Conservation (phyloP, 2,888 invertebrate species). For the Spodoptera exigua region DNA sequence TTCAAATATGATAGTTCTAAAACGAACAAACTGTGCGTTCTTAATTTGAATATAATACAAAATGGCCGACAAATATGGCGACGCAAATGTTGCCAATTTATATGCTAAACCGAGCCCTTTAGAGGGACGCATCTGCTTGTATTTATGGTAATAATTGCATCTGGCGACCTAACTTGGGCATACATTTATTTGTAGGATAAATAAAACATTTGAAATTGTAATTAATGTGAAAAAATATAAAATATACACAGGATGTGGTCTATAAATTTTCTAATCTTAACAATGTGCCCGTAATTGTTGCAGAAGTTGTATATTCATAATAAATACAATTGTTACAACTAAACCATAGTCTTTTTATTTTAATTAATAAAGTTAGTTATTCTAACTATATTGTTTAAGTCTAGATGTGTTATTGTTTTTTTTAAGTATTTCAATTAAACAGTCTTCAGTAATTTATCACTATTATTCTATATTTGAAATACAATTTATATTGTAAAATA, state of each 20-base stretch:
- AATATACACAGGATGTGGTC: constrained; percentile 37
- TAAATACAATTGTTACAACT: too few species aligned
- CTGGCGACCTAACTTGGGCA: constrained; percentile 40
- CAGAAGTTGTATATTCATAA: too few species aligned
- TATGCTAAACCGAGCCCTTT: constrained; percentile 69
- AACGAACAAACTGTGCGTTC: constrained; percentile 53
- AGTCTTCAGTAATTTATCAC: too few species aligned
- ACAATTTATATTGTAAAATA: too few species aligned
- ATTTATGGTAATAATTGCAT: constrained; percentile 66
- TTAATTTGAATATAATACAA: constrained; percentile 84
- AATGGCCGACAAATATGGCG: constrained; percentile 70
- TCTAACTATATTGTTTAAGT: neutral
- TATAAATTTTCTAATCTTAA: constrained; percentile 37
- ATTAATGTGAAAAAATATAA: constrained; percentile 14
- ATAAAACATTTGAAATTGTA: constrained; percentile 19
- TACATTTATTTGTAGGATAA: constrained; percentile 57
- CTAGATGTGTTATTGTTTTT: too few species aligned
- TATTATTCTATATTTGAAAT: too few species aligned
- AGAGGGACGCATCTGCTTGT: constrained; percentile 66
- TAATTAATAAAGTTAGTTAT: neutral
- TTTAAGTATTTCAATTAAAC: too few species aligned
- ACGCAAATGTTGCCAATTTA: constrained; percentile 72
- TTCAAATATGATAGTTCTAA: constrained; percentile 51
- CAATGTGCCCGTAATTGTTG: constrained; percentile 6
- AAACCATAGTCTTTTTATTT: too few species aligned